Conservation (phyloP, 2,797 vertebrate genomes). For the Scolopax bukidnonensis region DNA sequence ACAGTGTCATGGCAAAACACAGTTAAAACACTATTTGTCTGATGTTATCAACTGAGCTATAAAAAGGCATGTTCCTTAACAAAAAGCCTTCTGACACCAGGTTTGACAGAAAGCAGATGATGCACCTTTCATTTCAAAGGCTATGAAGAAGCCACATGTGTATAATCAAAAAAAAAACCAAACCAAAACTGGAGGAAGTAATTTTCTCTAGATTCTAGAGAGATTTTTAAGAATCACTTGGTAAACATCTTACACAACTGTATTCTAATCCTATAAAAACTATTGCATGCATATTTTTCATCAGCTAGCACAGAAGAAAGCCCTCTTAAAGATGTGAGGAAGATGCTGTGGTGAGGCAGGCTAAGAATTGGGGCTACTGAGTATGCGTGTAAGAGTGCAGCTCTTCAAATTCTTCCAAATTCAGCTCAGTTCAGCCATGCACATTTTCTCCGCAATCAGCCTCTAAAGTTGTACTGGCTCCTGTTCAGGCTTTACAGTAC, state of each 20-base stretch:
- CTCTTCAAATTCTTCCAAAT: background rate
- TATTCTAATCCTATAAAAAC: background rate
- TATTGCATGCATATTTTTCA: background rate
- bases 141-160: background rate
- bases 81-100: background rate
- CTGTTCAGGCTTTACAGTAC: background rate
- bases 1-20: background rate
- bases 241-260: background rate
- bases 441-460: background rate
- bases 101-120: background rate
- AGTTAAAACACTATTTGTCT: background rate
- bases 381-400: background rate
- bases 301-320: background rate
- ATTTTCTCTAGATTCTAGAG: background rate
- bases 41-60: background rate
- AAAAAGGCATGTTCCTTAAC: slow-evolving; percentile 25
- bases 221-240: background rate
- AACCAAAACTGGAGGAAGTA: background rate
- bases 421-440: background rate
- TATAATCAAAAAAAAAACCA: background rate
- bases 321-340: background rate
- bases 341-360: background rate
- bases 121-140: background rate
- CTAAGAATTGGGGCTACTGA: background rate
- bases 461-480: background rate